Percentiles rank a stretch among this genome's conserved stretches.
Evolutionary conservation across 1,140 invertebrate genomes (phyloP).

Genomic region (Myzus persicae): DNA sequence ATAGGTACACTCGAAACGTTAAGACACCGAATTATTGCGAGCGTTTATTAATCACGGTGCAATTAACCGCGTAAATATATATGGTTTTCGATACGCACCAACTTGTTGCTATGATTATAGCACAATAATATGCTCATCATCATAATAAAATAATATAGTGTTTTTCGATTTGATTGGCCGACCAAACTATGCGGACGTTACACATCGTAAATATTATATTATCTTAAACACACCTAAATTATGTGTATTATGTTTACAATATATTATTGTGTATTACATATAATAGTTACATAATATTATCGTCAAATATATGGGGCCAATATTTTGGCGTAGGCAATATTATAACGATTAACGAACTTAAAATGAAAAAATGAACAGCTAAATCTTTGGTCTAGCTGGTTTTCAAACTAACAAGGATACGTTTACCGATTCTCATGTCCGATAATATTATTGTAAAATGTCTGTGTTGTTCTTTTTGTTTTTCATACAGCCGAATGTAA

Average conservation of each 20-base stretch:
- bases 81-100: neutral
- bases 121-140: neutral
- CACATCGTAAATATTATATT: neutral
- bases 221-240: too few species aligned
- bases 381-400: neutral
- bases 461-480: neutral
- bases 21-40: neutral
- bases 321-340: neutral
- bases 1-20: neutral
- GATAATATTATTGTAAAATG: neutral
- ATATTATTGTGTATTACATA: too few species aligned
- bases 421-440: neutral
- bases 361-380: neutral
- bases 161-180: neutral
- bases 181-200: too few species aligned
- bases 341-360: neutral
- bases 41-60: neutral
- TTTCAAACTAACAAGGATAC: neutral
- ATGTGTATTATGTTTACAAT: neutral
- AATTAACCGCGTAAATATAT: neutral
- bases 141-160: neutral
- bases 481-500: neutral
- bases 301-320: neutral
- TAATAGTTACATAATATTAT: too few species aligned
- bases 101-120: neutral